Percentiles rank a stretch among this genome's conserved stretches.
phyloP scores from a whole-genome alignment of 1,140 invertebrate genomes.

The Hermetia illucens region DNA sequence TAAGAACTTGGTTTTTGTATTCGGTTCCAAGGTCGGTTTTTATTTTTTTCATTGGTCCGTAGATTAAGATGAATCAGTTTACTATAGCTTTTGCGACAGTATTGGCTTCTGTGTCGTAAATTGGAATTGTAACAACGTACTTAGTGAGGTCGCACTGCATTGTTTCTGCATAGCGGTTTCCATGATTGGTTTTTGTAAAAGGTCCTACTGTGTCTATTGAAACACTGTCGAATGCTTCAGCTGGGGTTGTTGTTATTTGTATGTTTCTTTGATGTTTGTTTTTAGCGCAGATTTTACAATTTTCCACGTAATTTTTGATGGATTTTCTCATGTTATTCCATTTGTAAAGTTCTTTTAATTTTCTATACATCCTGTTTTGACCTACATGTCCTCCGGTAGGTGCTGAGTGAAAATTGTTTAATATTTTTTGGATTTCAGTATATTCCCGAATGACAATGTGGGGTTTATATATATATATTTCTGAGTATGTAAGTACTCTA shows the following conservation, averaged over 20 bases:
- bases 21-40: no score
- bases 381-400: no score
- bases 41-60: conserved; percentile 7
- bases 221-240: conserved; percentile 5
- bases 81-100: conserved; percentile 12
- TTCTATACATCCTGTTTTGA: no score
- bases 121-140: conserved; percentile 9
- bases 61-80: conserved; percentile 9
- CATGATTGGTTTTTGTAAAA: conserved; percentile 6
- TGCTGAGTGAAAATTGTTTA: no score
- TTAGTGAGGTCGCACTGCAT: conserved; percentile 11
- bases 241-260: conserved; percentile 3
- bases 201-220: conserved; percentile 9
- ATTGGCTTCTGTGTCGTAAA: conserved; percentile 10
- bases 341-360: not conserved
- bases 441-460: no score
- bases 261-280: conserved; percentile 1
- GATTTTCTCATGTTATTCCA: conserved; percentile 7
- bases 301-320: no score
- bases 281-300: conserved; percentile 1
- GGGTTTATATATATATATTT: no score
- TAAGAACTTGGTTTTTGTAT: no score
- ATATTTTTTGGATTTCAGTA: no score
- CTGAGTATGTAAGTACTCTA: no score
- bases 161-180: conserved; percentile 10